Evolutionary conservation across 2,888 invertebrate species (phyloP), one percentile per base, ranked within the genome.

Genomic region (Dolomedes plantarius): DNA sequence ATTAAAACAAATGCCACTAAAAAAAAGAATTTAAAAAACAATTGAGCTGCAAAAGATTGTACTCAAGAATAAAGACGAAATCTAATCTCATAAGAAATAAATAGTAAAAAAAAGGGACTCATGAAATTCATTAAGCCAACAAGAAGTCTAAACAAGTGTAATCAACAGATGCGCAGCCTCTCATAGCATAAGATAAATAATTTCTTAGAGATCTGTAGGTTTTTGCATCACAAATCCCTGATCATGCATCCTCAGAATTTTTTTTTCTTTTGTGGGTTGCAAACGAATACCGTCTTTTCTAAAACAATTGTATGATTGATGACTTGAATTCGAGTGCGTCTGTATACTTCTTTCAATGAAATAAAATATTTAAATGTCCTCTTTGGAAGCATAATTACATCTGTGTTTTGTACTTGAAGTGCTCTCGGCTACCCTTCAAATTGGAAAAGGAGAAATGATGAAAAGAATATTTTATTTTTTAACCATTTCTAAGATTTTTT

Each of bases 141-240:
- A 56, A n/a, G 72, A 50, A 36, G 27, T n/a, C 72, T 39, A 62
- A 67, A 56, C 56, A 46, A 31, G 23, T 31, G 23, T 72, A 72
- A 72, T 72, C 50, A 72, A 56, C 72, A 72, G 72, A 72, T 56
- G 72, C 50, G 19, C 19, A n/a, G 56, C 16, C 56, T 72, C 31
- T n/a, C 72, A 56, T 19, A 56, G n/a, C 27, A 5, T 7, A 72
- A 56, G 72, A 56, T 72, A 31, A 72, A 56, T 56, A 46, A 56
- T 50, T 72, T 72, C 31, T n/a, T 7, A 29, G 3, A 28, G 16
- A 67, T 67, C 2, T 62, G 28, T 23, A 62, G 27, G 28, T 62
- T 62, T 62, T 62, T 62, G 62, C 62, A 23, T 62, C 62, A 6
- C 27, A 62, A 62, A 62, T 28, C 28, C 27, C 62, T 9, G 27